Evolutionary conservation across 2,797 vertebrate genomes (phyloP).

Genomic region (Nyctalus aviator): DNA sequence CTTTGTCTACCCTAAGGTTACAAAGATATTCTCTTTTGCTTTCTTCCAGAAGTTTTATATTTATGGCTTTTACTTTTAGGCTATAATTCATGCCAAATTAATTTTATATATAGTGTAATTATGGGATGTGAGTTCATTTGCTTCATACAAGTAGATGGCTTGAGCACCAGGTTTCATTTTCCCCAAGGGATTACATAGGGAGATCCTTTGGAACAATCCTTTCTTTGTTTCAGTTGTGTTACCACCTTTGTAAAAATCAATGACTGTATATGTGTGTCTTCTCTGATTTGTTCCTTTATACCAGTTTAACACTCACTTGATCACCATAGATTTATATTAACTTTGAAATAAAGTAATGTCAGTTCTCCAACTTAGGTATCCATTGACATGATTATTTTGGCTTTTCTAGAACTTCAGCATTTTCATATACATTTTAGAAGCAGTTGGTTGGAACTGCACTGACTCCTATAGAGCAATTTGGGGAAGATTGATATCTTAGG

Average conservation of each 20-base stretch:
- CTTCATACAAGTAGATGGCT: neutral
- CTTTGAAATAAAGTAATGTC: neutral
- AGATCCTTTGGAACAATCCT: neutral
- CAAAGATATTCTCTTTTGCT: neutral
- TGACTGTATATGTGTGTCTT: neutral
- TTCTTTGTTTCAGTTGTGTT: neutral
- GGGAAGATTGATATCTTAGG: neutral
- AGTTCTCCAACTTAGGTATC: neutral
- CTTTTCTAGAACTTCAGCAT: neutral
- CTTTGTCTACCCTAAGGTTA: neutral
- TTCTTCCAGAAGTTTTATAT: neutral
- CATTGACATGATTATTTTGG: neutral
- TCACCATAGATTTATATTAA: neutral
- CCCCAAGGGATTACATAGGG: neutral
- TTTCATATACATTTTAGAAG: neutral
- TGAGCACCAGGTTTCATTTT: neutral
- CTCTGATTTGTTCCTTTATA: neutral
- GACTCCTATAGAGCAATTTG: conserved; percentile 12
- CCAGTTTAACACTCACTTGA: neutral
- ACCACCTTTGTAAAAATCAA: neutral
- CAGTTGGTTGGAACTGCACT: neutral
- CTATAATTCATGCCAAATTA: neutral
- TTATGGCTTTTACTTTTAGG: neutral
- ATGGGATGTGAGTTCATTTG: neutral
- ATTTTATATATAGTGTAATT: neutral